Base-by-base conservation (phyloP, 2,113 vertebrate species). In the Trachemys scripta region DNA sequence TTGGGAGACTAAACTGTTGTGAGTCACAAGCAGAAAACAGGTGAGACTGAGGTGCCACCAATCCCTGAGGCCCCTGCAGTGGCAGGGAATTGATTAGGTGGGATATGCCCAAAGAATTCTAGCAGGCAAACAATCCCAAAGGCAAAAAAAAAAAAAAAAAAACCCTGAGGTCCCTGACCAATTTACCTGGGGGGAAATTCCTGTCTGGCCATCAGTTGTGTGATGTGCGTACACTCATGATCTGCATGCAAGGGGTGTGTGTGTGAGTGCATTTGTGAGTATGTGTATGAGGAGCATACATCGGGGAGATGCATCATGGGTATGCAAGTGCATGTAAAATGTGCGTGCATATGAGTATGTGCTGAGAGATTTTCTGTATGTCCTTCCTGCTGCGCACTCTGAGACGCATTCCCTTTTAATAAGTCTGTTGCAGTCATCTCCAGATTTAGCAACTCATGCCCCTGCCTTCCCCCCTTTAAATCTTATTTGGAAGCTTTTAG, bases 401-500 rank as follows among this genome's bases (percentile, higher is more conserved):
- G 13, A 80, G 31, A 29, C 3, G 1, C 84, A 25, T 79, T 87
- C 69, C 54, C 24, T 59, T 83, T 53, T 13, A 72, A 27, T 12
- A 4, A 84, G 16, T 42, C 50, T 78, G 91, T 83, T 42, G 84
- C 93, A 91, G 35, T 27, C 78, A 35, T 47, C 94, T 90, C 83
- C 87, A 31, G 89, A 0, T 50, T 49, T 8, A 42, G 85, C 87
- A 89, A 78, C 69, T 84, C 90, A 0, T 90, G 89, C 89, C 88
- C 90, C 84, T 3, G 75, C 78, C 53, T 65, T 88, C 56, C 92
- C 82, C 92, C 87, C 90, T 85, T 85, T 56, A 88, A 45, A 88
- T 80, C 90, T 87, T 14, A 2, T 84, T 92, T 90, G 95, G 90
- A 94, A 88, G 86, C 45, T 88, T 79, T 49, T 35, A 89, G 94